phyloP scores from a whole-genome alignment of 2,797 vertebrate species.

The Thalassophryne amazonica region DNA sequence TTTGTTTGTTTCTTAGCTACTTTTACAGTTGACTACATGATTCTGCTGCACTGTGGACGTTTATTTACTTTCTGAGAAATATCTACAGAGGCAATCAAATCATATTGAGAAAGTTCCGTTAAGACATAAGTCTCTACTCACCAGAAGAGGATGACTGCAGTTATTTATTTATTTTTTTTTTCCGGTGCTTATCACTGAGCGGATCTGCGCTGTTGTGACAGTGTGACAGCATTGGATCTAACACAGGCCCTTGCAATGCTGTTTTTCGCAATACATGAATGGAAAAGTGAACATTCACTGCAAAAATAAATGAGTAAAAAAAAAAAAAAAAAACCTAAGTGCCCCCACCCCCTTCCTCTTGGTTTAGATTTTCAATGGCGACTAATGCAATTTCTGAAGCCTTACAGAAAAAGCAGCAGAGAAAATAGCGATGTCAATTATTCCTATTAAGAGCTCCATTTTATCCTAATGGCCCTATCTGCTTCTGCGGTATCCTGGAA shows the following conservation, averaged over 20 bases:
- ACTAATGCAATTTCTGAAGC: constrained; percentile 63
- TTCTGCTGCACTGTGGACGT: not conserved
- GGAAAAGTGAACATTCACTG: constrained; percentile 7
- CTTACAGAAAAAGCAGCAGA: constrained; percentile 77
- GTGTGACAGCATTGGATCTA: constrained; percentile 32
- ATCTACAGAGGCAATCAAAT: not conserved
- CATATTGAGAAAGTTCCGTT: not conserved
- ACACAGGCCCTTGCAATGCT: constrained; percentile 13
- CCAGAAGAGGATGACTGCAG: not conserved
- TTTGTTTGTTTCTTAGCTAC: no score
- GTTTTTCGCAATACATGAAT: constrained; percentile 22
- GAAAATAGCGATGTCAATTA: constrained; percentile 93
- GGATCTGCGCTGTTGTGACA: constrained; percentile 14
- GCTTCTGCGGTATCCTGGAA: constrained; percentile 94
- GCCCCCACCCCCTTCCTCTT: constrained; percentile 1
- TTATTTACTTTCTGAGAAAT: not conserved
- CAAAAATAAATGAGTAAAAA: no score
- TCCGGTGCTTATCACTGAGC: constrained; percentile 4
- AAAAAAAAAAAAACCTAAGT: no score
- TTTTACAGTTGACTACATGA: no score
- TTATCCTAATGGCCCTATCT: constrained; percentile 95
- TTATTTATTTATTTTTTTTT: not conserved
- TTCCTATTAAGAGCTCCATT: constrained; percentile 95
- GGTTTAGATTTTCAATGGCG: constrained; percentile 49
- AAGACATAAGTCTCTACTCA: not conserved